Conservation (phyloP, 2,888 invertebrate genomes). For the Drosophila anomalata region DNA sequence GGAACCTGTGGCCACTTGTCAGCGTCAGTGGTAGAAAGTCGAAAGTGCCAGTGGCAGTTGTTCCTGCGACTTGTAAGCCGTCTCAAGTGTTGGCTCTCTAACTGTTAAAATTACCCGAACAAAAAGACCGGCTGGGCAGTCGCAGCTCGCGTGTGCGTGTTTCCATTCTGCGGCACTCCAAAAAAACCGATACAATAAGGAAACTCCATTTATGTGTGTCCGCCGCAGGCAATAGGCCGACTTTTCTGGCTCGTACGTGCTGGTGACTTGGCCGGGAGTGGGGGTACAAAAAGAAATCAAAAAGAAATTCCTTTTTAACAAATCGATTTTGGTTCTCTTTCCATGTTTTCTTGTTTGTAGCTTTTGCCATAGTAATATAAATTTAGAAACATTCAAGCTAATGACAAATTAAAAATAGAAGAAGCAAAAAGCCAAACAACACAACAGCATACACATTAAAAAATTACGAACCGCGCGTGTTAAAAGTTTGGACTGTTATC, state of each 20-base stretch:
- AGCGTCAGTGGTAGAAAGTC: constrained; percentile 31
- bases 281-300: constrained; percentile 44
- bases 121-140: constrained; percentile 34
- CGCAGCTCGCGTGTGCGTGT: constrained; percentile 62
- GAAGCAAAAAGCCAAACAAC: constrained; percentile 34
- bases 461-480: constrained; percentile 56
- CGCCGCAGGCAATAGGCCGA: constrained; percentile 47
- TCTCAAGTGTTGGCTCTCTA: constrained; percentile 18
- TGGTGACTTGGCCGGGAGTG: constrained; percentile 28
- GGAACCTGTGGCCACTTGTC: constrained; percentile 67
- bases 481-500: constrained; percentile 62
- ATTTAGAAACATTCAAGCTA: constrained; percentile 61
- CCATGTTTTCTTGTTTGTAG: constrained; percentile 13
- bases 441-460: constrained; percentile 40
- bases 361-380: constrained; percentile 55
- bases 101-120: background rate
- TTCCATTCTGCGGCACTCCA: constrained; percentile 55
- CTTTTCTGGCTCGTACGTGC: constrained; percentile 58
- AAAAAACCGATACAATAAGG: constrained; percentile 41
- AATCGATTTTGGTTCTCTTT: constrained; percentile 63
- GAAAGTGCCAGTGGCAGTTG: constrained; percentile 46
- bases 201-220: constrained; percentile 48
- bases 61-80: constrained; percentile 22
- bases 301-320: constrained; percentile 58
- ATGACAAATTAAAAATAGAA: constrained; percentile 75